phyloP scores from a whole-genome alignment of 2,888 invertebrate species.

The Eupeodes latifasciatus region DNA sequence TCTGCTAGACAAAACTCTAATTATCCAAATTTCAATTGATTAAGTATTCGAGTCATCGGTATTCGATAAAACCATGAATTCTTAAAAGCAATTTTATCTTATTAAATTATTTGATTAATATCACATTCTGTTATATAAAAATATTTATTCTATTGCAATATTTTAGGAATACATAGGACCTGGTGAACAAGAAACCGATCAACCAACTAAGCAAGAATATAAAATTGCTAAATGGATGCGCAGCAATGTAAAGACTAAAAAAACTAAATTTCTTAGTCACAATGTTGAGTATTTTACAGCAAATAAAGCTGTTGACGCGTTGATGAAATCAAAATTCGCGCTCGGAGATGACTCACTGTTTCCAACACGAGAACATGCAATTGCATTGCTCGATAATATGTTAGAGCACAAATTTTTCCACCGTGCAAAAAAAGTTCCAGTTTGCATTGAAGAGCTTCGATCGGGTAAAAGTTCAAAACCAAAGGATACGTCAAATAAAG shows the following conservation, averaged over 20 bases:
- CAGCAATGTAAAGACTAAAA: constrained; percentile 96
- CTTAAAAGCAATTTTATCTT: no score
- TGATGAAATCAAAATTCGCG: constrained; percentile 96
- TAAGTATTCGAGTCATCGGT: no score
- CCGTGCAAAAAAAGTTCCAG: constrained; percentile 94
- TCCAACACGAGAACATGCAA: constrained; percentile 91
- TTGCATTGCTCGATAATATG: constrained; percentile 93
- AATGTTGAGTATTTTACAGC: constrained; percentile 98
- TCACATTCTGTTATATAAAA: no score
- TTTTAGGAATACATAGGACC: constrained; percentile 83
- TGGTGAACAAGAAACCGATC: constrained; percentile 86
- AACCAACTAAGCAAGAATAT: constrained; percentile 95
- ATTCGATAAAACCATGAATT: no score
- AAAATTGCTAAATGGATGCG: constrained; percentile 97
- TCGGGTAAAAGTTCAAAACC: constrained; percentile 58
- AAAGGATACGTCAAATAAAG: constrained; percentile 44
- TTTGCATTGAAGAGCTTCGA: constrained; percentile 81
- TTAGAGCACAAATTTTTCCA: constrained; percentile 97
- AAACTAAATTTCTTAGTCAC: constrained; percentile 97
- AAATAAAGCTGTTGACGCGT: constrained; percentile 94
- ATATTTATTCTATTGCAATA: neutral
- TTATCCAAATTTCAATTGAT: no score
- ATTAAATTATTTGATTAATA: no score
- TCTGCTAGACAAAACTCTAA: no score
- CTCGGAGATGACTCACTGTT: constrained; percentile 91